Percentiles rank a stretch among this genome's conserved stretches.
Evolutionary conservation across 2,888 invertebrate species (phyloP).

Genomic region (Leucania comma): DNA sequence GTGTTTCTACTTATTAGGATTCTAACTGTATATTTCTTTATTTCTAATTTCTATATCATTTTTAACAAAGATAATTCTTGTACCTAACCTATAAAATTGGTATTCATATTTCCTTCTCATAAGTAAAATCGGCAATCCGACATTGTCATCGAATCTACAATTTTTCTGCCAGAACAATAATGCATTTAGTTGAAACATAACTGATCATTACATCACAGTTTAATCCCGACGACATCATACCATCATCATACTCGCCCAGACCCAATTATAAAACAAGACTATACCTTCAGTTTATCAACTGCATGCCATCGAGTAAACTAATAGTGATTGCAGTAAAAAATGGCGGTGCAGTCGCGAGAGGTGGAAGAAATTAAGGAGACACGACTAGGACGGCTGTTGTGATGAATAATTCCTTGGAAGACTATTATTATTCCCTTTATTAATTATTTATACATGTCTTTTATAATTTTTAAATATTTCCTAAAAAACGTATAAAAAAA

Average conservation of each 20-base stretch:
- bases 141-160: neutral
- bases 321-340: slow-evolving; percentile 59
- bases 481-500: no score
- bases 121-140: no score
- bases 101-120: neutral
- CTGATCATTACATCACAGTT: slow-evolving; percentile 30
- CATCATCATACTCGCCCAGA: slow-evolving; percentile 15
- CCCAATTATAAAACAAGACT: slow-evolving; percentile 50
- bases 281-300: slow-evolving; percentile 52
- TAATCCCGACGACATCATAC: slow-evolving; percentile 38
- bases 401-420: neutral
- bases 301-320: slow-evolving; percentile 61
- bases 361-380: slow-evolving; percentile 16
- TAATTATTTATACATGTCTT: no score
- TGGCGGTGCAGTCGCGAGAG: slow-evolving; percentile 27
- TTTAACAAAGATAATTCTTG: neutral
- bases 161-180: slow-evolving; percentile 1
- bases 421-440: no score
- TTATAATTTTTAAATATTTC: no score
- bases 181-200: slow-evolving; percentile 24
- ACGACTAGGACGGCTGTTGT: neutral
- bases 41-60: neutral
- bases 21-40: neutral
- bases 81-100: neutral
- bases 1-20: neutral